Conservation (phyloP, 2,113 vertebrate genomes). For the Dipodomys merriami region DNA sequence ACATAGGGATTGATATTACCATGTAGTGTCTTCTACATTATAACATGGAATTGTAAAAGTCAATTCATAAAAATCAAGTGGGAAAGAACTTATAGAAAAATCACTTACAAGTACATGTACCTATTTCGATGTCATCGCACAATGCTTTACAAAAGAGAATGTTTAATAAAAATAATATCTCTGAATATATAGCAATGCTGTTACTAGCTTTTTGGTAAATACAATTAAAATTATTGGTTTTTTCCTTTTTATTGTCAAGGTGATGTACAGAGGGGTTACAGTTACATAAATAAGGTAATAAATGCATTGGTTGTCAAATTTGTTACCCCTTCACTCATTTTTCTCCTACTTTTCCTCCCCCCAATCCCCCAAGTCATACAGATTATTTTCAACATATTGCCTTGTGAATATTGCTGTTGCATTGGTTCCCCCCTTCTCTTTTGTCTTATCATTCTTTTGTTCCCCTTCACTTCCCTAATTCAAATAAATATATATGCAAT, state of each 20-base stretch:
- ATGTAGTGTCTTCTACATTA: neutral
- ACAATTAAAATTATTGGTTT: neutral
- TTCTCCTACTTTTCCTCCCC: too few species aligned
- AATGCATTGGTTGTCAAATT: too few species aligned
- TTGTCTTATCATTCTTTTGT: too few species aligned
- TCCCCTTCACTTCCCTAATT: too few species aligned
- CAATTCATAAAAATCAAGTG: neutral
- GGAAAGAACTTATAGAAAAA: neutral
- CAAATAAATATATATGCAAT: too few species aligned
- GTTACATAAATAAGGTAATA: too few species aligned
- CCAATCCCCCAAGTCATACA: too few species aligned
- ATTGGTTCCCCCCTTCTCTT: too few species aligned
- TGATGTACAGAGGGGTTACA: too few species aligned
- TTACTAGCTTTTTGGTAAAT: constrained; percentile 48
- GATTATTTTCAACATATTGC: too few species aligned
- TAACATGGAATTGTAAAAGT: neutral
- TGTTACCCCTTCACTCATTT: too few species aligned
- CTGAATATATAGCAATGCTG: neutral
- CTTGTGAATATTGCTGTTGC: too few species aligned
- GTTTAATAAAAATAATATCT: constrained; percentile 23
- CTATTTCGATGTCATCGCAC: neutral
- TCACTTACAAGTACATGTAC: neutral
- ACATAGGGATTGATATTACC: neutral
- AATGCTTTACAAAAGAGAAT: neutral
- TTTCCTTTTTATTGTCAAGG: neutral